phyloP scores from a whole-genome alignment of 2,888 invertebrate species.

The Drosophila nigritarsus region DNA sequence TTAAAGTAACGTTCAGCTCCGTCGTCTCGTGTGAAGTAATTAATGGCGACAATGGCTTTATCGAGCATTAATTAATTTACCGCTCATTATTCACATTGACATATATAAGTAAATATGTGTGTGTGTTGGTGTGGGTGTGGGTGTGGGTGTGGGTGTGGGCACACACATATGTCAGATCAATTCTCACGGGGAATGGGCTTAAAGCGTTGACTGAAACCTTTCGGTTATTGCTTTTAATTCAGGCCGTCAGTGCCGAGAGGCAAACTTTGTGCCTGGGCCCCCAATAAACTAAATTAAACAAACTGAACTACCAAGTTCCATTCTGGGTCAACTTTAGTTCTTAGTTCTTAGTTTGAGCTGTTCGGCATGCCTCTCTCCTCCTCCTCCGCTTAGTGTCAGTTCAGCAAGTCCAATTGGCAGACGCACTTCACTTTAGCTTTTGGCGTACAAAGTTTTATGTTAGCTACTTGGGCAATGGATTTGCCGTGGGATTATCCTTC shows the following conservation, averaged over 20 bases:
- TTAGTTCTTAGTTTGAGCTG: conserved; percentile 23
- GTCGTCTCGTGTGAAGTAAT: conserved; percentile 57
- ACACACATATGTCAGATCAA: conserved; percentile 6
- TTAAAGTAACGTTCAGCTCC: conserved; percentile 50
- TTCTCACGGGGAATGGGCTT: conserved; percentile 28
- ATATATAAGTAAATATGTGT: neutral
- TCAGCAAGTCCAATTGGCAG: conserved; percentile 28
- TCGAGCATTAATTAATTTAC: conserved; percentile 78
- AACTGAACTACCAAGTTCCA: conserved; percentile 41
- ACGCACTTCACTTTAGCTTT: conserved; percentile 32
- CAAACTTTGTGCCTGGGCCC: conserved; percentile 27
- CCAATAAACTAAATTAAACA: conserved; percentile 39
- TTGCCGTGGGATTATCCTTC: conserved; percentile 32
- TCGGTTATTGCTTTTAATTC: conserved; percentile 60
- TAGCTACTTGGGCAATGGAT: conserved; percentile 33
- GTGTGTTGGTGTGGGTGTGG: neutral
- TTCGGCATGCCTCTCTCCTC: too few relatives aligned
- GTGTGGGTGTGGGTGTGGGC: neutral
- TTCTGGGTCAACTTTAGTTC: conserved; percentile 33
- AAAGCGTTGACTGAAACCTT: conserved; percentile 14
- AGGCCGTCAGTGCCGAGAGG: neutral
- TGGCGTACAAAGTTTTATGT: conserved; percentile 26
- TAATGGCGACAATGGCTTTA: conserved; percentile 74
- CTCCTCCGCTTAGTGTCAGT: conserved; percentile 3
- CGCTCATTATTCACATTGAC: conserved; percentile 46